Percentiles rank a stretch among this genome's conserved stretches.
These are phyloP conservation scores for Drosophila falleni DNA, from an alignment of 2,888 invertebrate species.

Conservation along the genomic window DNA sequence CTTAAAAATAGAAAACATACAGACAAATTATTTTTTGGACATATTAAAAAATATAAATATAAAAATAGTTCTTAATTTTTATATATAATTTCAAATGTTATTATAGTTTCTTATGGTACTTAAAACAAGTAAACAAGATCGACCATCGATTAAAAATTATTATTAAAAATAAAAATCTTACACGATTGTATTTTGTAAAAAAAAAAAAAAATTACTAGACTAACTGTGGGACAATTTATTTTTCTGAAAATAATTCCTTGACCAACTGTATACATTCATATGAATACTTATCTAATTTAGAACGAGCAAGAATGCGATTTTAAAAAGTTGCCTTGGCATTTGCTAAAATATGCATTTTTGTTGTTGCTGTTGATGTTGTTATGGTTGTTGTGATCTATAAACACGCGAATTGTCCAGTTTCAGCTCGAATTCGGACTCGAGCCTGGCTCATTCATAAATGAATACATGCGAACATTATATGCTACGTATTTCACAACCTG, in stretches of 20 bases:
- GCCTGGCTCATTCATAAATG: slow-evolving; percentile 69
- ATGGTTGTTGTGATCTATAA: slow-evolving; percentile 43
- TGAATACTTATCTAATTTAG: slow-evolving; percentile 4
- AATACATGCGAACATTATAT: slow-evolving; percentile 23
- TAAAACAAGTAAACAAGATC: too few relatives aligned
- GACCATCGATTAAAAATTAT: too few relatives aligned
- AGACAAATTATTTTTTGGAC: too few relatives aligned
- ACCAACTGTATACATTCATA: not conserved
- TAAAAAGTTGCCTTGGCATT: slow-evolving; percentile 58
- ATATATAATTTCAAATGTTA: too few relatives aligned
- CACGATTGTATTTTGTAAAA: too few relatives aligned
- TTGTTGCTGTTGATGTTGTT: slow-evolving; percentile 12
- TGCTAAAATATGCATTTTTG: slow-evolving; percentile 53
- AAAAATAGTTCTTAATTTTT: too few relatives aligned
- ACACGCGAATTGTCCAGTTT: slow-evolving; percentile 20
- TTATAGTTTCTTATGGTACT: too few relatives aligned
- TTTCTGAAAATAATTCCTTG: not conserved
- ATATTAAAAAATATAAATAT: too few relatives aligned
- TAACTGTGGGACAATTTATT: not conserved
- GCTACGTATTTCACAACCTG: slow-evolving; percentile 76
- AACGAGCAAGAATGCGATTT: slow-evolving; percentile 56
- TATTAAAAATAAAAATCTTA: too few relatives aligned
- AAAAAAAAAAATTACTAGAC: too few relatives aligned
- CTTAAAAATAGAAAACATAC: too few relatives aligned
- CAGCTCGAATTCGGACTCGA: slow-evolving; percentile 19